Base-by-base conservation (phyloP, 2,888 invertebrate genomes). In the Drosophila mayaguana region DNA sequence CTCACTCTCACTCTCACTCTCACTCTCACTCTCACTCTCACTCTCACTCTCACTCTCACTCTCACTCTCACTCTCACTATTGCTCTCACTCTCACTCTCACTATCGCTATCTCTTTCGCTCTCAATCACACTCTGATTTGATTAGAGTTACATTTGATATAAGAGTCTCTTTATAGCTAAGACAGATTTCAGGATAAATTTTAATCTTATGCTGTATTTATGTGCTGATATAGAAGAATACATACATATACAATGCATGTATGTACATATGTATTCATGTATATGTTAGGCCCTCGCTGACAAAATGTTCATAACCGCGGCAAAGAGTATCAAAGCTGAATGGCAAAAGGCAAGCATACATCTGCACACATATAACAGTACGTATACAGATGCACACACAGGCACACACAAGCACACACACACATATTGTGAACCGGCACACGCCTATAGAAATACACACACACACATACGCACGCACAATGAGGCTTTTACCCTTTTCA, bases 401-500 rank as follows among this genome's bases (percentile, higher is more conserved):
- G 32, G 63, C 32, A 34, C 16, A 32, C 38, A 42, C 16, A 9
- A 12, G 20, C 16, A 18, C 38, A 32, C 53, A 28, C 45, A 28
- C 4, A 40, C 12, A 36, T 2, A 36, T 2, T 20, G 14, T 28
- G 8, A 32, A 16, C 25, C 34, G 4, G 20, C 16, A 63, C 25
- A 59, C 40, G 46, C 6, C 42, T 16, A 56, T 7, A 36, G 32
- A 51, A 11, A 38, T 36, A 48, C 46, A 64, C 6, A 11, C 5
- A 54, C n/a, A 54, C 43, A 66, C 3, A 51, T 32, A 45, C n/a
- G 46, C 18, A 34, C 46, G 2, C 36, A 61, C 60, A 68, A 65
- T 64, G 62, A 42, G 55, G 60, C 54, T 67, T 71, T 81, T 69
- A 77, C 80, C 81, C 76, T 69, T 78, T 79, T 81, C 69, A 66